phyloP scores from a whole-genome alignment of 1,140 invertebrate genomes.

The Augochlora pura region DNA sequence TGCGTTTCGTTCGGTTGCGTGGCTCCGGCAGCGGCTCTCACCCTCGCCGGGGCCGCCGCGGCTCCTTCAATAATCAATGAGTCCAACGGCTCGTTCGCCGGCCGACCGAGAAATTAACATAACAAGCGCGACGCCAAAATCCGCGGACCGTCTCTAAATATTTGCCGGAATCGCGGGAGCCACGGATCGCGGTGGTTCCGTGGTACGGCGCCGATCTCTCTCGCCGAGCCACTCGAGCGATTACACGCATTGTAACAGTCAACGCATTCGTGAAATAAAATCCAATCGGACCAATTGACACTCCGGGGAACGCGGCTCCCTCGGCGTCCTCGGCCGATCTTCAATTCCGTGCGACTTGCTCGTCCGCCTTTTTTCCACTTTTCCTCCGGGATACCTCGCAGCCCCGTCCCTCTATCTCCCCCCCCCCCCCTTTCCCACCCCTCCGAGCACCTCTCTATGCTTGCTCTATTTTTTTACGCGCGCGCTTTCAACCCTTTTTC shows the following conservation, averaged over 20 bases:
- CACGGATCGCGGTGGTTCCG: neutral
- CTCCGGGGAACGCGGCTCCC: neutral
- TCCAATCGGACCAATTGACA: conserved; percentile 30
- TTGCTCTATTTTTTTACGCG: neutral
- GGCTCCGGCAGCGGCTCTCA: conserved; percentile 74
- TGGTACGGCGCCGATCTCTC: neutral
- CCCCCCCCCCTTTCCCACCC: neutral
- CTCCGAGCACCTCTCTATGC: neutral
- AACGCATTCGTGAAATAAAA: conserved; percentile 43
- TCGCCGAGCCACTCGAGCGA: conserved; percentile 23
- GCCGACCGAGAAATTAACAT: conserved; percentile 29
- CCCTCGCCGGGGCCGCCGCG: conserved; percentile 40
- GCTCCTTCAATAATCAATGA: conserved; percentile 56
- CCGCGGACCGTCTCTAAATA: neutral
- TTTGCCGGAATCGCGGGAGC: neutral
- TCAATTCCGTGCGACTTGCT: neutral
- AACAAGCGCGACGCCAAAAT: neutral
- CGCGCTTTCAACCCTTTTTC: conserved; percentile 2
- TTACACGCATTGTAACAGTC: conserved; percentile 31
- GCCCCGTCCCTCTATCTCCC: neutral
- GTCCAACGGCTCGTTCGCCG: neutral
- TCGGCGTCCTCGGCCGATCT: neutral
- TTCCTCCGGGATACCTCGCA: neutral
- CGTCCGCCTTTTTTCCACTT: neutral
- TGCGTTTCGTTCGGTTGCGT: conserved; percentile 39